These are phyloP conservation scores for Ypsolopha scabrella DNA, from an alignment of 2,888 invertebrate species.

Conservation along the genomic window DNA sequence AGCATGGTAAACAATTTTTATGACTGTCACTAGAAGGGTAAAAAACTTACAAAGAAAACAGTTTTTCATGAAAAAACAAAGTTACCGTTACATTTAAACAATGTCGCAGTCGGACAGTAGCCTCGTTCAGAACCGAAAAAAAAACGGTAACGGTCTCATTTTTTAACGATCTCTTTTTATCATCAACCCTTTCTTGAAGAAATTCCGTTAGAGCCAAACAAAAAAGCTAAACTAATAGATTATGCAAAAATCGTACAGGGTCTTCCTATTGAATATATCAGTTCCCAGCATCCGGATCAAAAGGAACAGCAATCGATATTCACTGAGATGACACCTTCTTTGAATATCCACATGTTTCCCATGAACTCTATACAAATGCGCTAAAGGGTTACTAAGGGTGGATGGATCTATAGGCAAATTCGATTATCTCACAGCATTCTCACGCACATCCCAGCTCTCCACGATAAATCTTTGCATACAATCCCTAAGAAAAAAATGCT, in stretches of 20 bases:
- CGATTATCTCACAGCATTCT: constrained; percentile 65
- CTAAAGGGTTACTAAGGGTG: constrained; percentile 55
- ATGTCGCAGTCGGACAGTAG: constrained; percentile 39
- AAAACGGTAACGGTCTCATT: constrained; percentile 51
- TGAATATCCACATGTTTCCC: constrained; percentile 67
- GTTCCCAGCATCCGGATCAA: constrained; percentile 60
- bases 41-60: background rate
- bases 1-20: too few species aligned
- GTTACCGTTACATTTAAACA: constrained; percentile 6
- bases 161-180: constrained; percentile 47
- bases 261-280: constrained; percentile 64
- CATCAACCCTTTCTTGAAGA: constrained; percentile 43
- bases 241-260: constrained; percentile 59
- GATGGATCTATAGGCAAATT: constrained; percentile 67
- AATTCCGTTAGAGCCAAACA: constrained; percentile 53
- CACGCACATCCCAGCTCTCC: constrained; percentile 59
- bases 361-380: constrained; percentile 45
- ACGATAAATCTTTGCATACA: constrained; percentile 69
- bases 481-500: constrained; percentile 55
- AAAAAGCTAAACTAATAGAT: constrained; percentile 53
- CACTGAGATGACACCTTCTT: constrained; percentile 69
- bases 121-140: constrained; percentile 16
- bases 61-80: background rate
- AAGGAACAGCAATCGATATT: constrained; percentile 65
- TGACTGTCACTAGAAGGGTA: too few species aligned